phyloP scores from a whole-genome alignment of 2,888 invertebrate genomes.

The Mesorhabditis sp. region DNA sequence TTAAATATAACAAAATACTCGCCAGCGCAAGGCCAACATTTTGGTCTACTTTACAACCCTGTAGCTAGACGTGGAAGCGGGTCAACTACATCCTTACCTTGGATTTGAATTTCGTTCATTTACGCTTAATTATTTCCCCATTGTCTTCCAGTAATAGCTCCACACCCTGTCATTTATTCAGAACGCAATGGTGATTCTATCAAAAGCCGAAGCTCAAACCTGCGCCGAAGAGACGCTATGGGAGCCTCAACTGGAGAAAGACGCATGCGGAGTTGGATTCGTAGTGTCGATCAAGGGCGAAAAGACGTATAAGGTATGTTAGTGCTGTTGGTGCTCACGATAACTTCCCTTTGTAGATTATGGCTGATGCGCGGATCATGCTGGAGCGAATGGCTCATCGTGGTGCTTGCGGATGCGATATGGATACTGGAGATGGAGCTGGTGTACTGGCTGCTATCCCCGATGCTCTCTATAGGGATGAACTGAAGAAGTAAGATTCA shows the following conservation, averaged over 20 bases:
- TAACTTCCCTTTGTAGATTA: slow-evolving; percentile 69
- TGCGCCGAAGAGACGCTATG: slow-evolving; percentile 71
- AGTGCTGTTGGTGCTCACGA: not conserved
- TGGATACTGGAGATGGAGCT: slow-evolving; percentile 98
- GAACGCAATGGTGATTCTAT: slow-evolving; percentile 50
- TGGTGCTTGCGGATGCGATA: slow-evolving; percentile 97
- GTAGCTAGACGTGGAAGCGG: too few species aligned
- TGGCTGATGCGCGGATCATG: slow-evolving; percentile 88
- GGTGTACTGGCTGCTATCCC: slow-evolving; percentile 95
- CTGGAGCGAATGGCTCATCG: slow-evolving; percentile 97
- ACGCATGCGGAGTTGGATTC: slow-evolving; percentile 98
- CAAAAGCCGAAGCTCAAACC: slow-evolving; percentile 42
- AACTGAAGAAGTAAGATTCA: slow-evolving; percentile 69
- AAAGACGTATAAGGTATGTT: slow-evolving; percentile 74
- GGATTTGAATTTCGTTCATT: too few species aligned
- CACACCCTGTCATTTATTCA: not conserved
- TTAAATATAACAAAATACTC: too few species aligned
- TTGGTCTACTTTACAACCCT: too few species aligned
- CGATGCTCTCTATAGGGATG: slow-evolving; percentile 78
- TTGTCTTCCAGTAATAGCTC: not conserved
- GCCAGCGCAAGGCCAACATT: too few species aligned
- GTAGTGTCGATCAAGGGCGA: slow-evolving; percentile 95
- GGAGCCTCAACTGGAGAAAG: slow-evolving; percentile 89
- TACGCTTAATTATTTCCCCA: too few species aligned
- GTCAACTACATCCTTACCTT: too few species aligned